Percentiles rank a stretch among this genome's conserved stretches.
Conservation (phyloP, 2,113 vertebrate genomes). For the Saccopteryx leptura region DNA sequence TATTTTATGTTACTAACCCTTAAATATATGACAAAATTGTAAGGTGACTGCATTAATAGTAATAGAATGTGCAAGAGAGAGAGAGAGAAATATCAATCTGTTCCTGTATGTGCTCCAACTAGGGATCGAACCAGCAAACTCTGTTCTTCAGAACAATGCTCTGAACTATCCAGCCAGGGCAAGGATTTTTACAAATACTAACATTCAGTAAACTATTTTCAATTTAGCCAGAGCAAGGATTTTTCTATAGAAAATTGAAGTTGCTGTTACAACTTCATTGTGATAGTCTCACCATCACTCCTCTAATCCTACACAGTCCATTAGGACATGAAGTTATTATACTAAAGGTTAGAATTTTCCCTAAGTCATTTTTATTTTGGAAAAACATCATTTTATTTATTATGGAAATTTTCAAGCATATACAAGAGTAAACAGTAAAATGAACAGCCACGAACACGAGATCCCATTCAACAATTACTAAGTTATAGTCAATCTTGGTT, state of each 20-base stretch:
- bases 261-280: neutral
- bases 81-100: neutral
- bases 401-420: neutral
- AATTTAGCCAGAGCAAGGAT: neutral
- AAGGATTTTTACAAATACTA: constrained; percentile 17
- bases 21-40: constrained; percentile 4
- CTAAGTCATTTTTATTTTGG: constrained; percentile 21
- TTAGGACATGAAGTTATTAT: constrained; percentile 23
- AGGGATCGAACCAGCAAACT: too few species aligned
- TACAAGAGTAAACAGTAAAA: neutral
- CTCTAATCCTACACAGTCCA: neutral
- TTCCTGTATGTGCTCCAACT: too few species aligned
- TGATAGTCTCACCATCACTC: neutral
- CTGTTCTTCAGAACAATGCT: too few species aligned
- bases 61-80: constrained; percentile 38
- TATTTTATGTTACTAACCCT: constrained; percentile 15
- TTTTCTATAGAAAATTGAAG: too few species aligned
- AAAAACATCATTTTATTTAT: constrained; percentile 12
- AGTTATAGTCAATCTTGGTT: neutral
- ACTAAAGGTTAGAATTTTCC: neutral
- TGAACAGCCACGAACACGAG: neutral
- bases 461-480: neutral
- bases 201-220: constrained; percentile 40
- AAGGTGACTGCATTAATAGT: neutral
- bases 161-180: too few species aligned